Evolutionary conservation across 2,113 vertebrate genomes (phyloP), one percentile per base, ranked within the genome.

Genomic region (Scophthalmus maximus): DNA sequence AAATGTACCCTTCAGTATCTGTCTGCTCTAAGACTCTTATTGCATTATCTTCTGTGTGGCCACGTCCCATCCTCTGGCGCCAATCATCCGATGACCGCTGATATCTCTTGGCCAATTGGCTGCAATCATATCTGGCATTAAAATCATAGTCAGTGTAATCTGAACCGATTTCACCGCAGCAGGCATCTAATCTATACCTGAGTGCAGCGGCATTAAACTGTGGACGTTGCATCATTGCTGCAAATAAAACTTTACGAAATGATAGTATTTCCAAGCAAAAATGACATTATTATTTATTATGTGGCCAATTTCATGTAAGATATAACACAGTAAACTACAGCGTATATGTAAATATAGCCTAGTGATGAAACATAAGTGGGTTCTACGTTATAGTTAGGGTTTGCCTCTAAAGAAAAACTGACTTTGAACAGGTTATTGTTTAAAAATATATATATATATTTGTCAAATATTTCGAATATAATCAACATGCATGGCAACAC

Each of bases 21-120:
- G 11, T 44, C 26, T 32, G 6, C 67, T 17, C 17, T 50, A 49
- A 40, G 57, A 17, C 59, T 63, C 27, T 63, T 36, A 47, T 22
- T 68, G 49, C 14, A 61, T 55, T 46, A 62, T 62, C 18, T 1
- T 36, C 20, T 52, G 12, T 26, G 47, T 27, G 22, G 22, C 32
- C 42, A 49, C 17, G 29, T 49, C n/a, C 8, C 14, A 3, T 25
- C 27, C 25, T 5, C 18, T 56, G 25, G 17, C 40, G 32, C 50
- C 44, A 32, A 17, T 23, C 17, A 20, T 11, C 3, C 25, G 5
- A 6, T 27, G 27, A 23, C 56, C 51, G 51, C 23, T 65, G 12
- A 49, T 38, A 23, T 40, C 7, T 60, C 8, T 22, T 20, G 12
- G n/a, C 23, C n/a, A 51, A 36, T 8, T 47, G 27, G 53, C 32